These are phyloP conservation scores for Poecilia picta DNA, from an alignment of 2,797 vertebrate genomes.

Conservation along the genomic window DNA sequence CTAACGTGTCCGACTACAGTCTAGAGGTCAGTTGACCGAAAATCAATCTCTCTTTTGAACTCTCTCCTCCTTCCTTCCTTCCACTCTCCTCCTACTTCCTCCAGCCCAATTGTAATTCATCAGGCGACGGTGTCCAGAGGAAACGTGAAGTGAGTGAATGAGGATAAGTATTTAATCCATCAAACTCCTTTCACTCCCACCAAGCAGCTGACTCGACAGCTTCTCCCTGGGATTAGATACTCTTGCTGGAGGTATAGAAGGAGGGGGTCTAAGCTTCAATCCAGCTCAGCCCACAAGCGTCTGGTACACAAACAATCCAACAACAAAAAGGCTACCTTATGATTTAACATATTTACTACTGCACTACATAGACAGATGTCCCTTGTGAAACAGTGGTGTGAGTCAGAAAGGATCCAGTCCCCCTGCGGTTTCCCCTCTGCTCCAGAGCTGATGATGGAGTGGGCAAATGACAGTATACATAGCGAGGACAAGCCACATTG, in stretches of 20 bases:
- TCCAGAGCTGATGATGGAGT: constrained; percentile 20
- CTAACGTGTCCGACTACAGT: constrained; percentile 14
- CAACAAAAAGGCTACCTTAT: constrained; percentile 11
- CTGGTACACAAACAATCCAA: constrained; percentile 17
- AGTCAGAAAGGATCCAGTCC: constrained; percentile 37
- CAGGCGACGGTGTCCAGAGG: constrained; percentile 40
- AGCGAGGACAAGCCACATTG: constrained; percentile 19
- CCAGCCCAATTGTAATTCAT: constrained; percentile 61
- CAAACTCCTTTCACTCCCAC: constrained; percentile 68
- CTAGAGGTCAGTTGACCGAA: constrained; percentile 35
- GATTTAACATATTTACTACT: constrained; percentile 34
- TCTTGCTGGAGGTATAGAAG: constrained; percentile 16
- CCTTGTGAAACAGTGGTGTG: constrained; percentile 21
- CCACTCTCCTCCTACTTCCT: constrained; percentile 34
- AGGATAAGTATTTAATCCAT: constrained; percentile 79
- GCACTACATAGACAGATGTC: constrained; percentile 8
- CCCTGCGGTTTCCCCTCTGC: constrained; percentile 30
- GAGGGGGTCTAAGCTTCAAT: constrained; percentile 13
- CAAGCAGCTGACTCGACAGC: constrained; percentile 70
- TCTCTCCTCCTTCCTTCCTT: constrained; percentile 33
- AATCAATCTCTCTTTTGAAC: constrained; percentile 44
- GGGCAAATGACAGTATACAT: constrained; percentile 22
- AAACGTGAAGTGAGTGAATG: constrained; percentile 55
- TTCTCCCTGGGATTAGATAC: constrained; percentile 63
- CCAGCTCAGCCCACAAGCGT: constrained; percentile 22